Evolutionary conservation across 2,888 invertebrate genomes (phyloP).

Genomic region (Lamellibrachia columna): DNA sequence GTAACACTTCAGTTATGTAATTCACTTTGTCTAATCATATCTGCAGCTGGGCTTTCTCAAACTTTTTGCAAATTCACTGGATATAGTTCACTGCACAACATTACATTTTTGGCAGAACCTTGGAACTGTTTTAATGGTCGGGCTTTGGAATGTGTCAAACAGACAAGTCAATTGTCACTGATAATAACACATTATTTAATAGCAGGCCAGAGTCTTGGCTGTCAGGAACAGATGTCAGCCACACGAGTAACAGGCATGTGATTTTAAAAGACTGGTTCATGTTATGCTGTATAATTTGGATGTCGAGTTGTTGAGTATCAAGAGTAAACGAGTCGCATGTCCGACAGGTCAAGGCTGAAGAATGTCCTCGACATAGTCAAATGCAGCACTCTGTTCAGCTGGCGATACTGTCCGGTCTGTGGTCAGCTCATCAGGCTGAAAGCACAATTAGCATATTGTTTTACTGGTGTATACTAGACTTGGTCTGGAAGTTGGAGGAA

Average conservation of each 20-base stretch:
- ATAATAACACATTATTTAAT: not conserved
- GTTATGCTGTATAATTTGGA: not conserved
- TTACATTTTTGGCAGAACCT: not conserved
- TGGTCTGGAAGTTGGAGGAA: not conserved
- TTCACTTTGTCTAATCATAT: too few relatives aligned
- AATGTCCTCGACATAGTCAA: conserved; percentile 62
- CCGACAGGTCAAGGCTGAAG: conserved; percentile 26
- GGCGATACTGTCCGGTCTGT: conserved; percentile 62
- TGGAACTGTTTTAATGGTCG: not conserved
- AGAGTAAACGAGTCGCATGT: not conserved
- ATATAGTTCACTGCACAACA: too few relatives aligned
- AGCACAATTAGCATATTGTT: not conserved
- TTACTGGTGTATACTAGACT: not conserved
- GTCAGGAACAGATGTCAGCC: too few relatives aligned
- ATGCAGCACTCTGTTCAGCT: conserved; percentile 51
- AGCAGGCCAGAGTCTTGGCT: not conserved
- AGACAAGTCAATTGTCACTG: not conserved
- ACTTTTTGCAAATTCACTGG: too few relatives aligned
- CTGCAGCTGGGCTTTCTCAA: too few relatives aligned
- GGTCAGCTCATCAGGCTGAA: conserved; percentile 51
- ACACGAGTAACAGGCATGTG: not conserved
- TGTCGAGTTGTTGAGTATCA: not conserved
- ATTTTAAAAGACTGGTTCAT: not conserved
- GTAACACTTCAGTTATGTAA: too few relatives aligned
- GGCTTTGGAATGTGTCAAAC: not conserved